Base-by-base conservation (phyloP, 2,797 vertebrate species). In the Thalassophryne amazonica region DNA sequence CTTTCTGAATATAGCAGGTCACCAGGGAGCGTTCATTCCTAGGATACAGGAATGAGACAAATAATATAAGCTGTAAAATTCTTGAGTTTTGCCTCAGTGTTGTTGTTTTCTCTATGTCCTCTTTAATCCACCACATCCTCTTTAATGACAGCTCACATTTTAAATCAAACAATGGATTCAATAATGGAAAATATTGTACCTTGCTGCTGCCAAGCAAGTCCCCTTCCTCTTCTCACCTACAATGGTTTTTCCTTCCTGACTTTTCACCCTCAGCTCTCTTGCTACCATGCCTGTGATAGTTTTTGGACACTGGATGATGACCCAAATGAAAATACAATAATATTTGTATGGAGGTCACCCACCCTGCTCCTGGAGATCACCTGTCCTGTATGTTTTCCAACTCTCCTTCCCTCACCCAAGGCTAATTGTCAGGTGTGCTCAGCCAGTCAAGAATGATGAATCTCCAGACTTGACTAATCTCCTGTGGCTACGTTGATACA, bases 161-260 rank as follows among this genome's bases (percentile, higher is more conserved):
- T 32, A 66, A 60, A 54, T 59, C 48, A 71, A 75, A 62, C 28
- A 72, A 27, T 36, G 50, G 42, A 69, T 61, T 28, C 37, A 60
- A 36, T 37, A 12, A 48, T 62, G 78, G 82, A 82, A 84, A 83
- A 56, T 59, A 29, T 6, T 27, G 14, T 41, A 58, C 40, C 28
- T 39, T 43, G 37, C 41, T 45, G 49, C 30, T 69, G 29, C 57
- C 47, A 65, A 41, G 41, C 33, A 19, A 36, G 45, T 73, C 25
- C 63, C 50, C 45, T 73, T 77, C 77, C 75, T 76, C 43, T 59
- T 9, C 7, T 24, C 22, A 31, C 45, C 43, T 52, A 32, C 18
- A 40, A 49, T 49, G 36, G 21, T 42, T 42, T 56, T 79, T 85
- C 77, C 86, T 83, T 83, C 73, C 74, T 52, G 33, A 30, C 29